Evolutionary conservation across 2,888 invertebrate species (phyloP), one percentile per base, ranked within the genome.

Genomic region (Xestia c-nigrum): DNA sequence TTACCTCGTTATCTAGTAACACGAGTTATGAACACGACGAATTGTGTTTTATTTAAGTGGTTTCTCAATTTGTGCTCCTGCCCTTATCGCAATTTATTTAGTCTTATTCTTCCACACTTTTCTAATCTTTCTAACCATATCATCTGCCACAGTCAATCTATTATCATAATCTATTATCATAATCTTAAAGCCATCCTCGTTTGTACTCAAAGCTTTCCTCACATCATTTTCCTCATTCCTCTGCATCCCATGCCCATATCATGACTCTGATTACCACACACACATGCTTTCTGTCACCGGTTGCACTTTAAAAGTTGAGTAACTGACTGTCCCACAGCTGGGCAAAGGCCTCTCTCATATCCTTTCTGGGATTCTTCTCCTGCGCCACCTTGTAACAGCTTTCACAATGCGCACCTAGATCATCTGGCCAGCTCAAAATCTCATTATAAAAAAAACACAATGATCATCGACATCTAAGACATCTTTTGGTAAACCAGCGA

Each of bases 41-140:
- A 82, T 80, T 76, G 77, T 84, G 73, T 83, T 84, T 76, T 82
- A 72, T 65, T 80, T 21, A 77, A 84, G 66, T 86, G 84, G 59
- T 47, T 10, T 31, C 31, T 31, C 31, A 31, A 31, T 31, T 31
- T 31, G 31, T 31, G 31, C 31, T 31, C 31, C 31, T 31, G 31
- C 31, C 31, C 31, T 31, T 31, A 31, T 31, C 31, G 31, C 31
- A 31, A 31, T 31, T 31, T 31, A 31, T 31, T 31, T 31, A 31
- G 21, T 38, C 5, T 10, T 38, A 1, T 61, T 21, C 10, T 61
- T 38, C 38, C 38, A 19, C 31, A 38, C 19, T 38, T 38, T 1
- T 61, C 14, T 40, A 63, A 7, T 16, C 6, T 31, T 31, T 12
- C 14, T 16, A 16, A 24, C 16, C 16, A 52, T 21, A 21, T 3